phyloP scores from a whole-genome alignment of 2,797 vertebrate species.

The Syncerus caffer region DNA sequence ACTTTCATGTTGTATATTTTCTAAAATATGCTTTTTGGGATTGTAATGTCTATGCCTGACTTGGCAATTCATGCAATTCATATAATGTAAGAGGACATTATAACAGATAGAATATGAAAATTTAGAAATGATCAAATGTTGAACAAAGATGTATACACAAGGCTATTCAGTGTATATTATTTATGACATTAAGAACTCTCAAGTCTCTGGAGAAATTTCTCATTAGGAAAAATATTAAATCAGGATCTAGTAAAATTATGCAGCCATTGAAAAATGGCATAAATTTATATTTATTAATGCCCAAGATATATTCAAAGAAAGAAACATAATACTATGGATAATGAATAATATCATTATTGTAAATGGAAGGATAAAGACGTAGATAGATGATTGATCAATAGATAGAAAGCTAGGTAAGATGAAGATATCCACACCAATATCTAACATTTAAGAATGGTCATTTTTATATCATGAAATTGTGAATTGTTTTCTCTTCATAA shows the following conservation, averaged over 20 bases:
- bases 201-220: neutral
- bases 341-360: neutral
- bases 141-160: neutral
- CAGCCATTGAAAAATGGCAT: neutral
- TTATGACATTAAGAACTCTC: neutral
- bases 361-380: neutral
- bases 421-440: neutral
- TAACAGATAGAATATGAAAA: neutral
- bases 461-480: neutral
- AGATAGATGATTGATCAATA: neutral
- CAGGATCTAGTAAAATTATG: neutral
- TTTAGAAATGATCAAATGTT: neutral
- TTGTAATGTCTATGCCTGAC: neutral
- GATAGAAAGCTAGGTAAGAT: neutral
- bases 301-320: neutral
- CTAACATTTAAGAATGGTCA: neutral
- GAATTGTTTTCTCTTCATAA: neutral
- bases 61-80: neutral
- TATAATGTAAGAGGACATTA: neutral
- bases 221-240: neutral
- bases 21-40: neutral
- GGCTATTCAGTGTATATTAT: neutral
- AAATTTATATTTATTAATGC: neutral
- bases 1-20: neutral
- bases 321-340: neutral